Percentiles rank a stretch among this genome's conserved stretches.
These are phyloP conservation scores for Mactra quadrangularis DNA, from an alignment of 1,140 invertebrate genomes.

Conservation along the genomic window DNA sequence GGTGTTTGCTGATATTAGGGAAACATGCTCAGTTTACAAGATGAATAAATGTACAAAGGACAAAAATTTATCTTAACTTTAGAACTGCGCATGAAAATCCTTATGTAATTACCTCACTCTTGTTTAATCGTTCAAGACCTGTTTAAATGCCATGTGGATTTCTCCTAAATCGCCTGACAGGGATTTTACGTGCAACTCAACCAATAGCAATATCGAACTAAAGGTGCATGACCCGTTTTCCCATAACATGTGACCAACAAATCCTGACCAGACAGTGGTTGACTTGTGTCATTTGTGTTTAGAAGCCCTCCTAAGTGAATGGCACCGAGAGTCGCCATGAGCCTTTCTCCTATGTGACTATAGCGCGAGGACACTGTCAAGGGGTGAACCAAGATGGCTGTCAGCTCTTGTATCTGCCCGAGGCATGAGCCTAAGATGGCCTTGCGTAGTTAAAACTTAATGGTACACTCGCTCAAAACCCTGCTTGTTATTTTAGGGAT, in stretches of 20 bases:
- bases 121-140: conserved; percentile 38
- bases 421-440: background rate
- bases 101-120: conserved; percentile 52
- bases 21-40: conserved; percentile 20
- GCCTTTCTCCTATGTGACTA: background rate
- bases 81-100: conserved; percentile 31
- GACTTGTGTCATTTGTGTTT: conserved; percentile 31
- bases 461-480: conserved; percentile 38
- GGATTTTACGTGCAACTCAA: conserved; percentile 4
- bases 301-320: background rate
- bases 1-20: background rate
- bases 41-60: conserved; percentile 20
- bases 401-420: conserved; percentile 3
- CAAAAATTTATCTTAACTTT: background rate
- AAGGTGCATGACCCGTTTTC: conserved; percentile 38
- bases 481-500: conserved; percentile 34
- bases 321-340: too few relatives aligned
- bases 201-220: conserved; percentile 33
- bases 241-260: conserved; percentile 15
- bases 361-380: conserved; percentile 20
- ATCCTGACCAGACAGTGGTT: conserved; percentile 4
- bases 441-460: conserved; percentile 16
- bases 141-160: conserved; percentile 25
- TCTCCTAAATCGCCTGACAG: conserved; percentile 6
- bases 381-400: conserved; percentile 46